These are phyloP conservation scores for Melanargia galathea DNA, from an alignment of 2,888 invertebrate genomes.

Conservation along the genomic window DNA sequence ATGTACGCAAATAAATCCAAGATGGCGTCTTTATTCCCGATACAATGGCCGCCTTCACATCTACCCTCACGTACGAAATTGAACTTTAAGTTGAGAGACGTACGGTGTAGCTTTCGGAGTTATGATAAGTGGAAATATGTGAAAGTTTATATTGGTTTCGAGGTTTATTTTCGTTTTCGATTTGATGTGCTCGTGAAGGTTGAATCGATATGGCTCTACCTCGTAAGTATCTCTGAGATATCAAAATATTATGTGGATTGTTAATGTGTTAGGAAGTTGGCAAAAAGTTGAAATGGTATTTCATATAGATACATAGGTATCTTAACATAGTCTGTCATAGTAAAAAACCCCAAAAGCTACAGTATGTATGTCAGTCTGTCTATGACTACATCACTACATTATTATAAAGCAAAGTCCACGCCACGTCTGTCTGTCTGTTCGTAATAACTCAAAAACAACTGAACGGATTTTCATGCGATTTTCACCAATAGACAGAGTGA, in stretches of 20 bases:
- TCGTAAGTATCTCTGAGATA: conserved; percentile 1
- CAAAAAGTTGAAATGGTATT: not conserved
- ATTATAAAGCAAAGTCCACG: too few species aligned
- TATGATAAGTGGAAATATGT: conserved; percentile 3
- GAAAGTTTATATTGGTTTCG: conserved; percentile 22
- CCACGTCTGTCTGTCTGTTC: too few species aligned
- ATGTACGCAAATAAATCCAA: conserved; percentile 20
- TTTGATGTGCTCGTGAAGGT: conserved; percentile 8
- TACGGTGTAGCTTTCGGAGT: conserved; percentile 1
- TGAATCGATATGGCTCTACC: not conserved
- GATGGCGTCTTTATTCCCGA: conserved; percentile 21
- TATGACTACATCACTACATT: too few species aligned
- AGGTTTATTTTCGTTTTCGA: conserved; percentile 13
- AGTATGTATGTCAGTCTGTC: too few species aligned
- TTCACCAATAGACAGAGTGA: too few species aligned
- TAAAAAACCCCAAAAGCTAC: too few species aligned
- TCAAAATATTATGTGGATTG: not conserved
- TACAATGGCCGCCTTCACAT: not conserved
- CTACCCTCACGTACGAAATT: not conserved
- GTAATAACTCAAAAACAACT: too few species aligned
- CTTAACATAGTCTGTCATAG: too few species aligned
- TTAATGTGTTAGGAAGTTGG: not conserved
- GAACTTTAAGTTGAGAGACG: not conserved
- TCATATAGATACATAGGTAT: too few species aligned
- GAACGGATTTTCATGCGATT: too few species aligned